Conservation (phyloP, 30 jellyfish, hydroid and myxozoan genomes). For the Sanderia malayensis region DNA sequence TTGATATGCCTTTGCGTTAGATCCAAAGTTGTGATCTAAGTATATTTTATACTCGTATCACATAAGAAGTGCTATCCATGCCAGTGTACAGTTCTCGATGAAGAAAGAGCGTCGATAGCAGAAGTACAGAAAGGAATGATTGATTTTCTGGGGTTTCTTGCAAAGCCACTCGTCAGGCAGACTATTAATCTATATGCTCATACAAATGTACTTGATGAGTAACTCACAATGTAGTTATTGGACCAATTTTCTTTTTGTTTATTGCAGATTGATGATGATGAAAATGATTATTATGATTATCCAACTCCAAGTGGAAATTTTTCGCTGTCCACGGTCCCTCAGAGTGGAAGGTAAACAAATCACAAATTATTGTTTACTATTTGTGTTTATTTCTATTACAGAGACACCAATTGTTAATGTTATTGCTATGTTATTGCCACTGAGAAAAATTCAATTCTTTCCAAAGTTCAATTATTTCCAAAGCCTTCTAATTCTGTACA, state of each 20-base stretch:
- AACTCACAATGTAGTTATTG: not conserved
- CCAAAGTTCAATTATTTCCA: too few relatives aligned
- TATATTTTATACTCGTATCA: not conserved
- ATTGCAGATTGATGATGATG: not conserved
- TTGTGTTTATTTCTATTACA: too few relatives aligned
- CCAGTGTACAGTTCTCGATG: too few relatives aligned
- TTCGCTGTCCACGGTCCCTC: constrained; percentile 1
- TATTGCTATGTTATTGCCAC: too few relatives aligned
- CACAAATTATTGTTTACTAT: too few relatives aligned
- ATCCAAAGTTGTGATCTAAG: not conserved
- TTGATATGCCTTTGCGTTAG: not conserved
- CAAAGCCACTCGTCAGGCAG: not conserved
- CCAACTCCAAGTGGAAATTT: constrained; percentile 3
- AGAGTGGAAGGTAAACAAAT: not conserved
- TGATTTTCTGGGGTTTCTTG: not conserved
- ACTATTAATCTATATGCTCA: not conserved
- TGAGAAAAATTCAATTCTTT: too few relatives aligned
- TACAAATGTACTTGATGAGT: not conserved
- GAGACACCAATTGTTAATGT: too few relatives aligned
- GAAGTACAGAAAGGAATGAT: not conserved
- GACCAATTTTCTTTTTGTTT: not conserved
- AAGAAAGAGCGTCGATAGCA: too few relatives aligned
- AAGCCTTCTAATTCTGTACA: too few relatives aligned
- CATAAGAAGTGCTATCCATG: too few relatives aligned
- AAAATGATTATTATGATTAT: too few relatives aligned